A percentile compares a stretch with the other conserved stretches of the same genome.
These are phyloP conservation scores for Spinibarbus caldwelli DNA, from an alignment of 2,797 vertebrate genomes.

Conservation along the genomic window DNA sequence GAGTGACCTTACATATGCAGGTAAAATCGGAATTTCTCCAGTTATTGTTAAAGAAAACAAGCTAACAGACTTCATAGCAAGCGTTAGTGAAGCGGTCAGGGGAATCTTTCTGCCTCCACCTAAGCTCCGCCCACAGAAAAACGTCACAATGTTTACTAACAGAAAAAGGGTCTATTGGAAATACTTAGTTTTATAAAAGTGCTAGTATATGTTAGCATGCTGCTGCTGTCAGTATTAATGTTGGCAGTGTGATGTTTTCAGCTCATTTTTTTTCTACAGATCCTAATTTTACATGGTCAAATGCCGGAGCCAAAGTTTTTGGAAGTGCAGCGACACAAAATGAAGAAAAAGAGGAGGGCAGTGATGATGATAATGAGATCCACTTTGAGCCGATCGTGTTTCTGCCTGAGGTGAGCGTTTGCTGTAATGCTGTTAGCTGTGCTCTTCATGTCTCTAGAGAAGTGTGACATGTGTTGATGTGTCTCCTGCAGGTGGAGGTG, in stretches of 20 bases:
- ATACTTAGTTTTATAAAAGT: too few species aligned
- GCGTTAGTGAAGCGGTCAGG: too few species aligned
- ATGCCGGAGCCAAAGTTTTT: constrained; percentile 91
- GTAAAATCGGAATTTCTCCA: too few species aligned
- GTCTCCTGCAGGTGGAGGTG: constrained; percentile 84
- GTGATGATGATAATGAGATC: constrained; percentile 91
- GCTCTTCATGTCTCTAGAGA: neutral
- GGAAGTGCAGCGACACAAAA: constrained; percentile 78
- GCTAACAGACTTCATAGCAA: too few species aligned
- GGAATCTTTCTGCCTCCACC: too few species aligned
- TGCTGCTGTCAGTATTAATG: neutral
- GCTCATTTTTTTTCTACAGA: constrained; percentile 71
- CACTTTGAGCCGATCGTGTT: constrained; percentile 97
- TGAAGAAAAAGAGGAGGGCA: constrained; percentile 87
- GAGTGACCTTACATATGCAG: too few species aligned
- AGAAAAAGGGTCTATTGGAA: too few species aligned
- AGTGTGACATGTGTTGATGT: neutral
- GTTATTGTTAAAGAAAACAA: too few species aligned
- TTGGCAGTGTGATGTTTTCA: neutral
- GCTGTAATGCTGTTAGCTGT: neutral
- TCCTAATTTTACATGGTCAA: constrained; percentile 90
- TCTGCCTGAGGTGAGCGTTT: constrained; percentile 88
- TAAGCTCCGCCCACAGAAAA: too few species aligned
- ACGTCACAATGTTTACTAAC: too few species aligned
- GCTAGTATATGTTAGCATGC: too few species aligned